A percentile compares a stretch with the other conserved stretches of the same genome.
Conservation (phyloP, 2,888 invertebrate species). For the Harpagoxenus sublaevis region DNA sequence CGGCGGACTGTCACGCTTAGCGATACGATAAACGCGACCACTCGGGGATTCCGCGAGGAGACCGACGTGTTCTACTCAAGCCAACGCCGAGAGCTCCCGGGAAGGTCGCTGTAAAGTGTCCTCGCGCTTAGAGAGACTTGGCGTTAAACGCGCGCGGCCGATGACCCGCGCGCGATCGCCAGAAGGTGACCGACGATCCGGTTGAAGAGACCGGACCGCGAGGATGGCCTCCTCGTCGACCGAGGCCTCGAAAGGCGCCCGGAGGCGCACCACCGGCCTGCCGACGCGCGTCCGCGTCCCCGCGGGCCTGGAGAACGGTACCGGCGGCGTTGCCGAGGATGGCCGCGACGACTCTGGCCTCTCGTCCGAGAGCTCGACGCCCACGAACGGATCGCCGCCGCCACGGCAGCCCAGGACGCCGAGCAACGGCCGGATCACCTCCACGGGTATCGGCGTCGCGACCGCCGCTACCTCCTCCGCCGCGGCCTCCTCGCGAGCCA, state of each 20-base stretch:
- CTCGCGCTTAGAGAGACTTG: background rate
- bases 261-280: conserved; percentile 71
- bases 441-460: background rate
- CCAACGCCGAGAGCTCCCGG: background rate
- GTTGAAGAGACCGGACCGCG: background rate
- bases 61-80: background rate
- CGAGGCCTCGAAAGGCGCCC: conserved; percentile 74
- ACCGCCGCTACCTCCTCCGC: conserved; percentile 41
- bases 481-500: conserved; percentile 72
- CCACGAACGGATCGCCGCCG: conserved; percentile 83
- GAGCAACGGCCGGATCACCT: conserved; percentile 34
- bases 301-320: conserved; percentile 31
- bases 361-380: conserved; percentile 84
- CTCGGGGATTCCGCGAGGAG: background rate
- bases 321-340: conserved; percentile 74
- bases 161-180: conserved; percentile 2
- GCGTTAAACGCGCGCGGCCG: background rate
- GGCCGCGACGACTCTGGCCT: conserved; percentile 84
- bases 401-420: conserved; percentile 76
- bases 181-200: background rate
- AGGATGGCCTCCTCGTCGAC: conserved; percentile 61
- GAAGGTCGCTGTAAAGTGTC: background rate
- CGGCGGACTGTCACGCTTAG: conserved; percentile 12
- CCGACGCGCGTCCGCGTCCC: conserved; percentile 61
- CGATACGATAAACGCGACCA: background rate